A percentile compares a stretch with the other conserved stretches of the same genome.
phyloP scores from a whole-genome alignment of 2,888 invertebrate species.

The Acanthacorydalis orientalis region DNA sequence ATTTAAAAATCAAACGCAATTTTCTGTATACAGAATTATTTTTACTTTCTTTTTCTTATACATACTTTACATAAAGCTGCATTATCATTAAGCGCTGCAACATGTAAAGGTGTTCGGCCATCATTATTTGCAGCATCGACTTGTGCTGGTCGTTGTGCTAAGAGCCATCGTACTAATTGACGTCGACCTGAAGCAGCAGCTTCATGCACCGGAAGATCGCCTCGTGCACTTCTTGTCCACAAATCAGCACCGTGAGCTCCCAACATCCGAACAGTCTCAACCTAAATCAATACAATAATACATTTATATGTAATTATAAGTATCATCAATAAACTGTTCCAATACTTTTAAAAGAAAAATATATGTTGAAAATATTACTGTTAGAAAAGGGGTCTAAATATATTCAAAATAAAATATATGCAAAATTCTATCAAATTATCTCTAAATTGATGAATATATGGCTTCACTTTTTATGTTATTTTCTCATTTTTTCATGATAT shows the following conservation, averaged over 20 bases:
- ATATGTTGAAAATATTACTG: neutral
- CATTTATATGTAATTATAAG: too few relatives aligned
- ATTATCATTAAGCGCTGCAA: conserved; percentile 86
- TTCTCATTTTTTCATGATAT: too few relatives aligned
- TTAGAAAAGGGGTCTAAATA: neutral
- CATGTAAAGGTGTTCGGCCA: conserved; percentile 82
- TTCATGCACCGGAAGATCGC: conserved; percentile 91
- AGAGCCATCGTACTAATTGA: conserved; percentile 76
- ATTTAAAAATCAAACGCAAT: too few relatives aligned
- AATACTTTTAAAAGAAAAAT: too few relatives aligned
- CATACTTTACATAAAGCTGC: conserved; percentile 75
- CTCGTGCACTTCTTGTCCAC: conserved; percentile 82
- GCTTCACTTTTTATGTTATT: too few relatives aligned
- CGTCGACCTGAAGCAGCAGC: conserved; percentile 83
- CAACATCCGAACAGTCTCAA: conserved; percentile 48
- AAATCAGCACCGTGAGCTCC: conserved; percentile 67
- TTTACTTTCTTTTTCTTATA: neutral
- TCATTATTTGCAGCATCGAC: conserved; percentile 82
- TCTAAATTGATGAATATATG: too few relatives aligned
- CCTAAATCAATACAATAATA: conserved; percentile 14
- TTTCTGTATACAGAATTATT: too few relatives aligned
- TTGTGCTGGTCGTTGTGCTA: conserved; percentile 65
- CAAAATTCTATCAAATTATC: too few relatives aligned
- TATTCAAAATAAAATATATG: too few relatives aligned
- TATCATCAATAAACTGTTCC: too few relatives aligned